Evolutionary conservation across 2,888 invertebrate genomes (phyloP).

Genomic region (Notodonta ziczac): DNA sequence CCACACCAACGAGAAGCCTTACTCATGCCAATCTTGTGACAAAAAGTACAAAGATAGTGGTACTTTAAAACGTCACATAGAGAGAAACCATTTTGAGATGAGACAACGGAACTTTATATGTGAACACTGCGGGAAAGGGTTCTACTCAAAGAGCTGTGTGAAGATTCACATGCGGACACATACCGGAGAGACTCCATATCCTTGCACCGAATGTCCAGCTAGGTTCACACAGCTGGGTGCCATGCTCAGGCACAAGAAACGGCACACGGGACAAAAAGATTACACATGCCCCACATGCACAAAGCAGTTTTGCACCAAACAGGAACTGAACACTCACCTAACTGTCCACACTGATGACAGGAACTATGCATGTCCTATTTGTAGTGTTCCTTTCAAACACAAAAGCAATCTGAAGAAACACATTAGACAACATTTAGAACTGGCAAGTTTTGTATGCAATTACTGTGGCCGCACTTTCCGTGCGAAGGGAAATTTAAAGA

Average conservation of each 20-base stretch:
- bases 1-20: conserved; percentile 62
- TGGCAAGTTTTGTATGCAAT: conserved; percentile 65
- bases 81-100: conserved; percentile 54
- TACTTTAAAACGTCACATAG: conserved; percentile 60
- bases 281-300: conserved; percentile 60
- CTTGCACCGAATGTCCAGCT: conserved; percentile 58
- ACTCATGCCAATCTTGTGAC: conserved; percentile 57
- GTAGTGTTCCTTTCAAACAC: conserved; percentile 77
- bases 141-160: conserved; percentile 62
- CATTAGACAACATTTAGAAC: conserved; percentile 62
- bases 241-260: conserved; percentile 57
- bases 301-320: conserved; percentile 67
- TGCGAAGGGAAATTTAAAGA: conserved; percentile 77
- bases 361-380: conserved; percentile 63
- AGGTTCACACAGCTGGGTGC: conserved; percentile 65
- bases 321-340: conserved; percentile 61
- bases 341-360: conserved; percentile 63
- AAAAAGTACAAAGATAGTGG: conserved; percentile 64
- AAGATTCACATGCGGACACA: conserved; percentile 68
- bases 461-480: conserved; percentile 72
- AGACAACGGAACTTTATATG: conserved; percentile 64
- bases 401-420: conserved; percentile 80
- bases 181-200: conserved; percentile 72
- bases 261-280: conserved; percentile 60
- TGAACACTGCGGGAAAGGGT: conserved; percentile 72